phyloP scores from a whole-genome alignment of 2,888 invertebrate genomes.

The Tetropium fuscum region DNA sequence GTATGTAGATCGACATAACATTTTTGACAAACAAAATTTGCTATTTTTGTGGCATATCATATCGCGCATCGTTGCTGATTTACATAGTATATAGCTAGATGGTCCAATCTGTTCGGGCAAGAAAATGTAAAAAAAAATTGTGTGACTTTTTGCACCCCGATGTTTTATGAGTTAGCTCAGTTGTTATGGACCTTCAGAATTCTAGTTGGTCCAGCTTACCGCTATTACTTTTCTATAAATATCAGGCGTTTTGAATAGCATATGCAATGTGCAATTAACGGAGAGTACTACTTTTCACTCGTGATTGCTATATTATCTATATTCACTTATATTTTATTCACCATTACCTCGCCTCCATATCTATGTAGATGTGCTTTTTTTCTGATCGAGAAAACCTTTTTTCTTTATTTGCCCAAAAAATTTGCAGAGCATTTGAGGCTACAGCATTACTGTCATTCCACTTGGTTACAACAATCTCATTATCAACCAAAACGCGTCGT shows the following conservation, averaged over 20 bases:
- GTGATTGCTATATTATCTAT: background rate
- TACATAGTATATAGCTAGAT: too few relatives aligned
- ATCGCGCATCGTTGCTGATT: too few relatives aligned
- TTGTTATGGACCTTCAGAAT: background rate
- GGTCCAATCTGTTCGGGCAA: too few relatives aligned
- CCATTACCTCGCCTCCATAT: constrained; percentile 7
- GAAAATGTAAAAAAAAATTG: too few relatives aligned
- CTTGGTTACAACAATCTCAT: constrained; percentile 2
- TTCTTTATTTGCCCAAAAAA: constrained; percentile 4
- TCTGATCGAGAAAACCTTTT: constrained; percentile 11
- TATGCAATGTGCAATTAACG: background rate
- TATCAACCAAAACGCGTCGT: background rate
- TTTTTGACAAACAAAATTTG: too few relatives aligned
- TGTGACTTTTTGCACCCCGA: too few relatives aligned
- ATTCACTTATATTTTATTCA: constrained; percentile 4
- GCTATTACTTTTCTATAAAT: background rate
- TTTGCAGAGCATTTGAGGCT: constrained; percentile 1
- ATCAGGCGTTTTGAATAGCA: background rate
- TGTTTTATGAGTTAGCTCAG: too few relatives aligned
- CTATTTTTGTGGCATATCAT: too few relatives aligned
- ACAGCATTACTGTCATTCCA: constrained; percentile 19
- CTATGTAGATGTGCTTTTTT: constrained; percentile 5
- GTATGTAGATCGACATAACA: too few relatives aligned
- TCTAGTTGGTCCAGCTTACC: background rate
- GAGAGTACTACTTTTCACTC: background rate